These are phyloP conservation scores for Plebejus anna DNA, from an alignment of 2,888 invertebrate genomes.

Conservation along the genomic window DNA sequence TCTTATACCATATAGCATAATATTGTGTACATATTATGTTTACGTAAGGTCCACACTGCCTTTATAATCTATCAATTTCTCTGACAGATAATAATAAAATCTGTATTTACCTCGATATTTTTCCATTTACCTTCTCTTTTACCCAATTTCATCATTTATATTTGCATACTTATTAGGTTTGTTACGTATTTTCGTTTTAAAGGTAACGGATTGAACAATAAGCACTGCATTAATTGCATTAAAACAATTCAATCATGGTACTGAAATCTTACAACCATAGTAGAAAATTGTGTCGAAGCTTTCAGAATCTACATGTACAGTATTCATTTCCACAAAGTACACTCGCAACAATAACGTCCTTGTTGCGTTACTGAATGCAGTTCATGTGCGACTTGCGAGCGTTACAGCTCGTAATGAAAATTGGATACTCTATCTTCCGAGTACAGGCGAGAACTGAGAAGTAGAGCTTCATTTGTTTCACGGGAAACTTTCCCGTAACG, in stretches of 20 bases:
- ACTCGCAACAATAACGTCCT: not conserved
- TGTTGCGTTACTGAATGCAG: conserved; percentile 10
- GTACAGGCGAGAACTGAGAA: conserved; percentile 2
- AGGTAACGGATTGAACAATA: no score
- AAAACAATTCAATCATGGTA: not conserved
- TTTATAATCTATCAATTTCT: no score
- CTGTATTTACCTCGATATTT: no score
- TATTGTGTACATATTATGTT: not conserved
- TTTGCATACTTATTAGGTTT: no score
- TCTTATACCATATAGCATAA: not conserved
- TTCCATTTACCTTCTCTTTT: no score
- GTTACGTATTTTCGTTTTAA: no score
- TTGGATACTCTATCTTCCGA: conserved; percentile 17
- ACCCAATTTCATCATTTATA: no score
- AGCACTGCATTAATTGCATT: not conserved
- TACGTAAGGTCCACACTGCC: no score
- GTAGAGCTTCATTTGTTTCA: not conserved
- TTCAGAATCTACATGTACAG: not conserved
- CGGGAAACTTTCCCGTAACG: not conserved
- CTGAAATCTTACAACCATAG: not conserved
- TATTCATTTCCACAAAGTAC: not conserved
- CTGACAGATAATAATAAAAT: no score
- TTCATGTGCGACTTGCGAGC: not conserved
- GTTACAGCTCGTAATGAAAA: conserved; percentile 23
- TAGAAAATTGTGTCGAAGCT: not conserved